Percentiles rank a stretch among this genome's conserved stretches.
These are phyloP conservation scores for Gerosis bhagava DNA, from an alignment of 2,888 invertebrate genomes.

Conservation along the genomic window DNA sequence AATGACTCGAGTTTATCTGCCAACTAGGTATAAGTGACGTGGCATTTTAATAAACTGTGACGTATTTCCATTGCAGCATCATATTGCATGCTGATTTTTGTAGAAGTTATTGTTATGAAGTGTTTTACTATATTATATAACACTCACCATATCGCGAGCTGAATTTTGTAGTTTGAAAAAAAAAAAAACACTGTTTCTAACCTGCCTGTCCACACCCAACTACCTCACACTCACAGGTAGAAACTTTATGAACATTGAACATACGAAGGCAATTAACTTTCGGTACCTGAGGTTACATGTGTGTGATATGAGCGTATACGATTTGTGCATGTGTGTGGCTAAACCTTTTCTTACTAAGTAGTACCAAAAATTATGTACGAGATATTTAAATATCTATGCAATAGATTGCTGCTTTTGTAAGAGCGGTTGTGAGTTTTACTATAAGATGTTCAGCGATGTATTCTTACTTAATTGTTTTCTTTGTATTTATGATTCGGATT, in stretches of 20 bases:
- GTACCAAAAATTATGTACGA: neutral
- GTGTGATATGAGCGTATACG: constrained; percentile 41
- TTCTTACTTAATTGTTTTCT: neutral
- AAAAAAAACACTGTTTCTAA: constrained; percentile 32
- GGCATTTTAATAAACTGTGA: no score
- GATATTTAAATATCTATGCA: neutral
- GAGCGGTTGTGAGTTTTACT: neutral
- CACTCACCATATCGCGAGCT: no score
- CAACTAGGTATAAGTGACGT: no score
- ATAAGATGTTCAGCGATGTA: constrained; percentile 27
- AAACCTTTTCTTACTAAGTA: constrained; percentile 18
- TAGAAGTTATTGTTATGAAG: no score
- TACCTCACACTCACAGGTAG: constrained; percentile 58
- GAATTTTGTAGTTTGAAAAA: no score
- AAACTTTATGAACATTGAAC: constrained; percentile 70
- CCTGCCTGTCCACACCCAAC: constrained; percentile 37
- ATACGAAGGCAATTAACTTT: constrained; percentile 80
- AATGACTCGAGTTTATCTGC: no score
- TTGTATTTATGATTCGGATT: neutral
- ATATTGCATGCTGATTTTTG: no score
- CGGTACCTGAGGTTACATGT: constrained; percentile 66
- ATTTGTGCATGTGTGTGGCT: constrained; percentile 30
- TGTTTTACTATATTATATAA: no score
- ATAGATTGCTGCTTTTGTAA: constrained; percentile 25
- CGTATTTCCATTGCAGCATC: no score